A percentile compares a stretch with the other conserved stretches of the same genome.
Conservation (phyloP, 2,113 vertebrate species). For the Seriola aureovittata region DNA sequence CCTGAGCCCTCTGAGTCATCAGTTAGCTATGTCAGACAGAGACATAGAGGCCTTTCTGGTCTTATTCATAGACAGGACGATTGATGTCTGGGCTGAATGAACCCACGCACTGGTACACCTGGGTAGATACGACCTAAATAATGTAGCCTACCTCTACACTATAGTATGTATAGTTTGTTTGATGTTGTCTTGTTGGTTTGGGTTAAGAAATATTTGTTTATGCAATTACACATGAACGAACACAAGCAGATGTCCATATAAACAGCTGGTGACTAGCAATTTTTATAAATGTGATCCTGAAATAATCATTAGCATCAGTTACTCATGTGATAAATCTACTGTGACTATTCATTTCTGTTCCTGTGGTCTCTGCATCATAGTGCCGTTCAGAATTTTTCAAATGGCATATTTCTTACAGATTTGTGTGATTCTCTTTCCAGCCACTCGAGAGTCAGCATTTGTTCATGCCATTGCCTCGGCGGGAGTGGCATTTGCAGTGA, state of each 20-base stretch:
- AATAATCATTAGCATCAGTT: conserved; percentile 7
- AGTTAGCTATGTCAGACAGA: conserved; percentile 75
- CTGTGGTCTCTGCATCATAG: background rate
- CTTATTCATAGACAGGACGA: conserved; percentile 71
- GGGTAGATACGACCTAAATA: conserved; percentile 39
- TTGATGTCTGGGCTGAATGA: conserved; percentile 69
- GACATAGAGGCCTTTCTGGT: conserved; percentile 69
- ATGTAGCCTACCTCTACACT: background rate
- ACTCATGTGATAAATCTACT: background rate
- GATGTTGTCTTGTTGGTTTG: conserved; percentile 21
- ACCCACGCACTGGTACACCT: conserved; percentile 40
- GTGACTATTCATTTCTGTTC: background rate
- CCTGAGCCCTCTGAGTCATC: conserved; percentile 84
- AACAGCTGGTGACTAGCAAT: conserved; percentile 21
- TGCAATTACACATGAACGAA: conserved; percentile 13
- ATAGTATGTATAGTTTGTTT: conserved; percentile 13
- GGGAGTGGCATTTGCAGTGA: conserved; percentile 95
- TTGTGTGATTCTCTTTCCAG: conserved; percentile 80
- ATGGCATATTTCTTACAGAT: background rate
- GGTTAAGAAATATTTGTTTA: conserved; percentile 27
- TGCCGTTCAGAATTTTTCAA: background rate
- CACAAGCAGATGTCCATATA: conserved; percentile 3
- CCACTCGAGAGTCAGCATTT: conserved; percentile 95
- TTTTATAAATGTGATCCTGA: background rate
- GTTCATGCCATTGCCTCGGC: conserved; percentile 97